Evolutionary conservation across 1,140 invertebrate genomes (phyloP), one percentile per base, ranked within the genome.

Genomic region (Neoseiulus cucumeris): DNA sequence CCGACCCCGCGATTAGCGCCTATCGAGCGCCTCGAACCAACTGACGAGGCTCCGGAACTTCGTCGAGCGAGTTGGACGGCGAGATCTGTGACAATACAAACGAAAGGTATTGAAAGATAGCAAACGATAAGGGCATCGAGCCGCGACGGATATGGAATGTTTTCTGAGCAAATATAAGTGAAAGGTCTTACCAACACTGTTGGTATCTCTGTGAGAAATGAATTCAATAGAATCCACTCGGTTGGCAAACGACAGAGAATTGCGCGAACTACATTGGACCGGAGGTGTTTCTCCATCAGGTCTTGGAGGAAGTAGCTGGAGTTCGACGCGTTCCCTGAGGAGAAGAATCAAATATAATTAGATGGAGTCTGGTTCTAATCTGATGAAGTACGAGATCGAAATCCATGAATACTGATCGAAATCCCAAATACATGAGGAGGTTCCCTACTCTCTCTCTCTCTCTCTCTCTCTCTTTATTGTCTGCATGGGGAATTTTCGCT

Each of bases 261-360:
- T 82, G 20, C 81, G 74, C 9, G 81, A 82, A 69, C 79, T 81
- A 73, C 81, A 82, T 70, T 79, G 80, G 20, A 76, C 76, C 18
- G 77, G 77, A 12, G 81, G 81, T 41, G 81, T 82, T 66, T 78
- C 77, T 64, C 75, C 78, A 42, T 71, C 68, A 28, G 69, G 73
- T 74, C 80, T 76, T 75, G 69, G 78, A 70, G 78, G 80, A 64
- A 91, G 76, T 64, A 87, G 84, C 77, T 87, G 84, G 76, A 92
- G 79, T 76, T 92, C 89, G 74, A 92, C 88, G 25, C 84, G 85
- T 74, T 87, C 85, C 68, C 84, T 83, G 70, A n/a, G n/a, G n/a
- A n/a, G n/a, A n/a, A n/a, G n/a, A n/a, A n/a, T n/a, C n/a, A n/a
- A n/a, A n/a, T n/a, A n/a, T n/a, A n/a, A n/a, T n/a, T n/a, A n/a